phyloP scores from a whole-genome alignment of 2,797 vertebrate genomes.

The Decapterus maruadsi region DNA sequence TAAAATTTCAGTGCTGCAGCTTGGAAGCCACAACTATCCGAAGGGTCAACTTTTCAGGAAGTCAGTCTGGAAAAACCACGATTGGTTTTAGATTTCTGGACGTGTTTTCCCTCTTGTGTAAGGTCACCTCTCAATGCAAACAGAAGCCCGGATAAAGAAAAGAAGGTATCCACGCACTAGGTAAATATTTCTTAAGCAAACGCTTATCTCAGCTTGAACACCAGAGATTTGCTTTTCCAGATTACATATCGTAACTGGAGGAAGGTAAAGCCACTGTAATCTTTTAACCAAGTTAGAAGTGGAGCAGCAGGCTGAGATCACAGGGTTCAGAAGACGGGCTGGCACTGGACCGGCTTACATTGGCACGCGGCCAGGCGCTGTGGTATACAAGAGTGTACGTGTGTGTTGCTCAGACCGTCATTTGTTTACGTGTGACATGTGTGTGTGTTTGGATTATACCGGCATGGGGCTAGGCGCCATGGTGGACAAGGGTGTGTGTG shows the following conservation, averaged over 20 bases:
- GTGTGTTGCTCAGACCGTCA: conserved; percentile 41
- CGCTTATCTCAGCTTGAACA: conserved; percentile 39
- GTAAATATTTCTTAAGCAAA: conserved; percentile 29
- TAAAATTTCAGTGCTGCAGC: conserved; percentile 63
- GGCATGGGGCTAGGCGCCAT: conserved; percentile 65
- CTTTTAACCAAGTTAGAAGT: conserved; percentile 66
- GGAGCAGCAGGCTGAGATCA: conserved; percentile 73
- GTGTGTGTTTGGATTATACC: conserved; percentile 66
- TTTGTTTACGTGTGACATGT: conserved; percentile 67
- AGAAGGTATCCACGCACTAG: neutral
- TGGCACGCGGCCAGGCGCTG: conserved; percentile 64
- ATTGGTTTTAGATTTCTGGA: conserved; percentile 50
- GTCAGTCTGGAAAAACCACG: conserved; percentile 63
- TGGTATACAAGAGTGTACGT: conserved; percentile 41
- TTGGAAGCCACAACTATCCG: conserved; percentile 67
- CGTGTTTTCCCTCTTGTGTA: conserved; percentile 20
- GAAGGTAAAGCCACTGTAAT: conserved; percentile 64
- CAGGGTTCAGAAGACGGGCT: conserved; percentile 62
- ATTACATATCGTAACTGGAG: conserved; percentile 42
- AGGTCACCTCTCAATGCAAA: conserved; percentile 49
- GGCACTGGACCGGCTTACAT: conserved; percentile 67
- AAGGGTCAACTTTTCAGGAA: conserved; percentile 75
- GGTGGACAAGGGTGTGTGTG: conserved; percentile 56
- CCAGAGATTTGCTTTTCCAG: conserved; percentile 25
- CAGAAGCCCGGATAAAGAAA: conserved; percentile 16